These are phyloP conservation scores for Bombus soroeensis DNA, from an alignment of 1,140 invertebrate genomes.

Conservation along the genomic window DNA sequence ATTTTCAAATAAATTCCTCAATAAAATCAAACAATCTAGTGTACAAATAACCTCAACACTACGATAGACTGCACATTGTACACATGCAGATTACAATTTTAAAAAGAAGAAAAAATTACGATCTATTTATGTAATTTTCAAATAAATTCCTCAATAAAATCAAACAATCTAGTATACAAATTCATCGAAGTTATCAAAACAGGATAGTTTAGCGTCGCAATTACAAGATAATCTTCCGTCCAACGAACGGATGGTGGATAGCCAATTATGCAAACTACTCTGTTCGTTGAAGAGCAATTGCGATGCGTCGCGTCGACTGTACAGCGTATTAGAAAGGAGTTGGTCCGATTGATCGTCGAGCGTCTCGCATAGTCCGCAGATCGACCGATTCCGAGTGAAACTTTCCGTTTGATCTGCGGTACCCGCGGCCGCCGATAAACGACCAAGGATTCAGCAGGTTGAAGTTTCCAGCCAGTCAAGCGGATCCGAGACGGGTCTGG, in stretches of 20 bases:
- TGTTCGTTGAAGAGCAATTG: background rate
- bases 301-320: background rate
- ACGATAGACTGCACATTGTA: too few relatives aligned
- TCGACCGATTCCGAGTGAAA: conserved; percentile 13
- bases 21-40: too few relatives aligned
- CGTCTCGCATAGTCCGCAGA: conserved; percentile 5
- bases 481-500: conserved; percentile 63
- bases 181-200: background rate
- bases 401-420: conserved; percentile 48
- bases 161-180: background rate
- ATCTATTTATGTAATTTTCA: too few relatives aligned
- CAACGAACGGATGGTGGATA: background rate
- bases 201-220: background rate
- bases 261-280: background rate
- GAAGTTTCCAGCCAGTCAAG: conserved; percentile 66
- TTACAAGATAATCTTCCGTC: background rate
- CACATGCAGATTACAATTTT: too few relatives aligned
- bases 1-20: too few relatives aligned
- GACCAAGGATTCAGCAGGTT: conserved; percentile 64
- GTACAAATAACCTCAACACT: too few relatives aligned
- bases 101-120: too few relatives aligned
- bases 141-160: too few relatives aligned
- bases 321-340: too few relatives aligned
- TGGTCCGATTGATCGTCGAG: background rate
- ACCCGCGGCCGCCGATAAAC: conserved; percentile 51